These are phyloP conservation scores for Synchiropus splendidus DNA, from an alignment of 2,113 vertebrate genomes.

Conservation along the genomic window DNA sequence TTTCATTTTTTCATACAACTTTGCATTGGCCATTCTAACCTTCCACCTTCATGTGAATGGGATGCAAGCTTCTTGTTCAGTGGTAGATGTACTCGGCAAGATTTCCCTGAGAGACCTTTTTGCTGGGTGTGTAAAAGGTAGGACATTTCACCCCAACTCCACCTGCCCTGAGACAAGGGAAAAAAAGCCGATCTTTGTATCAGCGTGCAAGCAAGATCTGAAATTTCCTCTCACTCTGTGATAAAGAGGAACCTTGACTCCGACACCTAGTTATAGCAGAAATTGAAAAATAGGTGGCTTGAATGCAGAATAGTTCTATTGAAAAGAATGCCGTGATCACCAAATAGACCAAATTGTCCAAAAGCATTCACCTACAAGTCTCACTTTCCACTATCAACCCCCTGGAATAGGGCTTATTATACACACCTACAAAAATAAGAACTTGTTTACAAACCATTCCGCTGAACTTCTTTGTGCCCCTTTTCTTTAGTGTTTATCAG, in stretches of 20 bases:
- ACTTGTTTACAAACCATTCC: conserved; percentile 20
- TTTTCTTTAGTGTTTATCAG: conserved; percentile 28
- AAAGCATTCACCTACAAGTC: conserved; percentile 18
- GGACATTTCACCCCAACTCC: conserved; percentile 2
- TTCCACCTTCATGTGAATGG: conserved; percentile 41
- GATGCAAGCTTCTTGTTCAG: conserved; percentile 31
- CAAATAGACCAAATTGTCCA: conserved; percentile 42
- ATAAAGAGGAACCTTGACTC: conserved; percentile 37
- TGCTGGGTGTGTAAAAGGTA: not conserved
- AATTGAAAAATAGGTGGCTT: conserved; percentile 17
- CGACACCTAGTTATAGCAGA: conserved; percentile 17
- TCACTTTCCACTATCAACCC: conserved; percentile 13
- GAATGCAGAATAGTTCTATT: conserved; percentile 36
- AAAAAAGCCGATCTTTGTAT: conserved; percentile 42
- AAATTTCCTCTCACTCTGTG: conserved; percentile 33
- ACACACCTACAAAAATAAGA: too few relatives aligned
- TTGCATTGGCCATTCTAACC: conserved; percentile 46
- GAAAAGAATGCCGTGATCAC: conserved; percentile 28
- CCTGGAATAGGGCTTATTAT: conserved; percentile 15
- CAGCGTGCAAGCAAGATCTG: conserved; percentile 25
- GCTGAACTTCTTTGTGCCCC: conserved; percentile 2
- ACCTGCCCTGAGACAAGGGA: conserved; percentile 15
- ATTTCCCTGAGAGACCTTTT: conserved; percentile 9
- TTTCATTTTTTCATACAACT: conserved; percentile 21
- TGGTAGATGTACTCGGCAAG: conserved; percentile 4